phyloP scores from a whole-genome alignment of 2,888 invertebrate genomes.

The Lymantria dispar region DNA sequence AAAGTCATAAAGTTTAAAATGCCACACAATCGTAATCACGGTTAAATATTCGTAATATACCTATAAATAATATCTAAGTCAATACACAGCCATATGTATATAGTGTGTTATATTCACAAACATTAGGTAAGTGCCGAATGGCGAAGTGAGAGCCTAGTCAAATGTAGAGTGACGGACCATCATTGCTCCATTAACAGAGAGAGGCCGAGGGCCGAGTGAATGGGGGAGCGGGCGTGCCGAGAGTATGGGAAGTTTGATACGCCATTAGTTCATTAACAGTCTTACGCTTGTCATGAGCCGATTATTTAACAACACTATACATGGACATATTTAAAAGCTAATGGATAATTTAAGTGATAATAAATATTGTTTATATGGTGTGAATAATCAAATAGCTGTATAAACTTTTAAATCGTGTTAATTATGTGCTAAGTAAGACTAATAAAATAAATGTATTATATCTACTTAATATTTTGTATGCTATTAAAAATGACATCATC shows the following conservation, averaged over 20 bases:
- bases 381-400: neutral
- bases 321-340: conserved; percentile 39
- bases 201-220: conserved; percentile 37
- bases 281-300: conserved; percentile 46
- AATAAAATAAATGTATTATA: too few relatives aligned
- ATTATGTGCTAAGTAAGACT: neutral
- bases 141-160: conserved; percentile 75
- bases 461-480: too few relatives aligned
- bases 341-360: conserved; percentile 33
- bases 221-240: conserved; percentile 37
- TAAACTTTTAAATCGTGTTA: neutral
- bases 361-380: conserved; percentile 21
- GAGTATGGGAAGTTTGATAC: conserved; percentile 66
- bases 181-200: conserved; percentile 73
- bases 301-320: conserved; percentile 41
- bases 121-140: conserved; percentile 61
- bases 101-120: conserved; percentile 34
- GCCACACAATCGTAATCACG: neutral
- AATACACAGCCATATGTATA: neutral
- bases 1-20: too few relatives aligned
- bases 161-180: conserved; percentile 79
- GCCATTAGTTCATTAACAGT: conserved; percentile 77
- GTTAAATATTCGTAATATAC: neutral
- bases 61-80: neutral
- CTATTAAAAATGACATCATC: too few relatives aligned